Percentiles rank a stretch among this genome's conserved stretches.
Evolutionary conservation across 1,140 invertebrate genomes (phyloP).

Genomic region (Aethina tumida): DNA sequence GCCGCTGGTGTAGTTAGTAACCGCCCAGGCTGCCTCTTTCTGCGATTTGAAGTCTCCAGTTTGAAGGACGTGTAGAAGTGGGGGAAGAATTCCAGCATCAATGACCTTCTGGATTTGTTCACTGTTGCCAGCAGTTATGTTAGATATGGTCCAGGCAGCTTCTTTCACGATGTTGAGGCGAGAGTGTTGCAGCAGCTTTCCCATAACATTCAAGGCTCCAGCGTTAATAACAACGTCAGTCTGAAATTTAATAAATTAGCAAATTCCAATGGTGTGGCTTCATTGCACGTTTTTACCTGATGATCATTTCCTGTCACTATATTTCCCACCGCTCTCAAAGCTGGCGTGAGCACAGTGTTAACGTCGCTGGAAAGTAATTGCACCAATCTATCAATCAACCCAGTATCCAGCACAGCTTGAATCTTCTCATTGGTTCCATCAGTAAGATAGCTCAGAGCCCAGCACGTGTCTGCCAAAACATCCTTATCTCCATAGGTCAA

Average conservation of each 20-base stretch:
- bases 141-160: constrained; percentile 98
- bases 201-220: constrained; percentile 65
- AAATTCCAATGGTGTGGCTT: not conserved
- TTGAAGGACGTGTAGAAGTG: constrained; percentile 64
- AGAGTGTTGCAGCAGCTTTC: constrained; percentile 59
- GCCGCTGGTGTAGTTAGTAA: constrained; percentile 96
- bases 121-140: constrained; percentile 97
- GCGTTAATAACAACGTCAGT: constrained; percentile 83
- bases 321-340: constrained; percentile 78
- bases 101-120: constrained; percentile 96
- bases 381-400: constrained; percentile 60
- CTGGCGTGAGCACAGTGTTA: constrained; percentile 75
- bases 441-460: constrained; percentile 93
- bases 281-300: constrained; percentile 41
- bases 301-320: constrained; percentile 75
- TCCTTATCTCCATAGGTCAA: constrained; percentile 66
- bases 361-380: constrained; percentile 61
- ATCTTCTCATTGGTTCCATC: constrained; percentile 93
- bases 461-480: constrained; percentile 84
- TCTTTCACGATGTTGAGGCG: constrained; percentile 70
- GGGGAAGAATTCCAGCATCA: constrained; percentile 80
- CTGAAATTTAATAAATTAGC: constrained; percentile 40
- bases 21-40: constrained; percentile 98
- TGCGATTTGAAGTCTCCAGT: constrained; percentile 97
- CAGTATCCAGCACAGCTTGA: constrained; percentile 63